These are phyloP conservation scores for Solenopsis fugax DNA, from an alignment of 1,140 invertebrate species.

Conservation along the genomic window DNA sequence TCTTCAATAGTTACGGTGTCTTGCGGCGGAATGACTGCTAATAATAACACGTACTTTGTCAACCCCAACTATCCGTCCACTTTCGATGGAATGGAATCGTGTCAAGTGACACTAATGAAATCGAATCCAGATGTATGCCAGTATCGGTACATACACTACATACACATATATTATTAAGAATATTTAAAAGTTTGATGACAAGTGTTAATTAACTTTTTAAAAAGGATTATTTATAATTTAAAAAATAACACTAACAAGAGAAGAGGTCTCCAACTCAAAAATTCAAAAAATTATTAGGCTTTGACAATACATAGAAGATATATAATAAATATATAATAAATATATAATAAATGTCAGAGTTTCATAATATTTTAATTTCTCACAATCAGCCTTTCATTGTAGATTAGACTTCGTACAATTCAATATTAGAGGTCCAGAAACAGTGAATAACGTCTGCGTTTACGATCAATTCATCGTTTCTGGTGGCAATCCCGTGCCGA, in stretches of 20 bases:
- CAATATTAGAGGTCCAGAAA: constrained; percentile 90
- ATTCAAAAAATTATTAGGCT: no score
- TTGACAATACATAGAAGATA: no score
- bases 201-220: background rate
- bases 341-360: no score
- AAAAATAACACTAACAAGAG: background rate
- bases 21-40: constrained; percentile 91
- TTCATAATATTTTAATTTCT: no score
- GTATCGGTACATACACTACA: constrained; percentile 88
- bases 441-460: constrained; percentile 92
- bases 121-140: constrained; percentile 92
- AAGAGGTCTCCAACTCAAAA: no score
- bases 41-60: constrained; percentile 95
- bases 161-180: background rate
- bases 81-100: constrained; percentile 92
- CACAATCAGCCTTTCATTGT: constrained; percentile 60
- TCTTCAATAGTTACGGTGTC: constrained; percentile 89
- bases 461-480: constrained; percentile 95
- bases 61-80: constrained; percentile 92
- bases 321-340: no score
- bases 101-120: constrained; percentile 93
- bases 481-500: constrained; percentile 92
- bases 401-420: constrained; percentile 94
- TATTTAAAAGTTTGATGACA: constrained; percentile 16
- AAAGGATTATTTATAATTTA: background rate